phyloP scores from a whole-genome alignment of 1,140 invertebrate species.

The Octopus bimaculoides region DNA sequence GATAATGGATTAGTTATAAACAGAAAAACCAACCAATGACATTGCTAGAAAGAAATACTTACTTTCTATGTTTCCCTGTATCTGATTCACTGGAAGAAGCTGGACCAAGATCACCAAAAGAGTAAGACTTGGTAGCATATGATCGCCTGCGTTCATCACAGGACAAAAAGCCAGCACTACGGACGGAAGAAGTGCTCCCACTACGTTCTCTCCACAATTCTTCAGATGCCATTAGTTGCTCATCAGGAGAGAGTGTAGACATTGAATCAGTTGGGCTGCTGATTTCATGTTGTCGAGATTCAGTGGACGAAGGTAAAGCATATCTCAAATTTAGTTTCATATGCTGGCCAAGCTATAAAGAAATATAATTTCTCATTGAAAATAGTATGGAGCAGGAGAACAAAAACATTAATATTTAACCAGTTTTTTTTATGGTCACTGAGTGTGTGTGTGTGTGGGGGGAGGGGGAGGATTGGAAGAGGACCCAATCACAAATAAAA shows the following conservation, averaged over 20 bases:
- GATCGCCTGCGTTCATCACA: conserved; percentile 25
- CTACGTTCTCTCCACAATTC: conserved; percentile 35
- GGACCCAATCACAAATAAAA: too few species aligned
- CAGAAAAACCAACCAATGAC: too few species aligned
- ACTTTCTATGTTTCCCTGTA: conserved; percentile 24
- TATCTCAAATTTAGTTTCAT: conserved; percentile 37
- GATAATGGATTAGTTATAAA: too few species aligned
- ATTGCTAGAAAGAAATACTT: background rate
- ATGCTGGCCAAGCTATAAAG: conserved; percentile 28
- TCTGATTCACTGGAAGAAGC: conserved; percentile 33
- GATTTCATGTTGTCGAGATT: conserved; percentile 23
- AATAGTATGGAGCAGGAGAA: too few species aligned
- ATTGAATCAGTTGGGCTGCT: conserved; percentile 20
- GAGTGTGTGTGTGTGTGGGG: too few species aligned
- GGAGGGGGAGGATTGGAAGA: too few species aligned
- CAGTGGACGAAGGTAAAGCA: conserved; percentile 22
- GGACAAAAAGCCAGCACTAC: conserved; percentile 19
- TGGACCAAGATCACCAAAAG: conserved; percentile 35
- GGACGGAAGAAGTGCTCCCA: conserved; percentile 32
- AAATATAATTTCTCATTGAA: background rate
- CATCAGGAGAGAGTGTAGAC: conserved; percentile 30
- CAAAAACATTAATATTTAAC: too few species aligned
- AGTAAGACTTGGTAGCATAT: conserved; percentile 39
- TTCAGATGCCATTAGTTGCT: conserved; percentile 32
- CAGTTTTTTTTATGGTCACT: too few species aligned